phyloP scores from a whole-genome alignment of 2,797 vertebrate species.

The Anomalospiza imberbis region DNA sequence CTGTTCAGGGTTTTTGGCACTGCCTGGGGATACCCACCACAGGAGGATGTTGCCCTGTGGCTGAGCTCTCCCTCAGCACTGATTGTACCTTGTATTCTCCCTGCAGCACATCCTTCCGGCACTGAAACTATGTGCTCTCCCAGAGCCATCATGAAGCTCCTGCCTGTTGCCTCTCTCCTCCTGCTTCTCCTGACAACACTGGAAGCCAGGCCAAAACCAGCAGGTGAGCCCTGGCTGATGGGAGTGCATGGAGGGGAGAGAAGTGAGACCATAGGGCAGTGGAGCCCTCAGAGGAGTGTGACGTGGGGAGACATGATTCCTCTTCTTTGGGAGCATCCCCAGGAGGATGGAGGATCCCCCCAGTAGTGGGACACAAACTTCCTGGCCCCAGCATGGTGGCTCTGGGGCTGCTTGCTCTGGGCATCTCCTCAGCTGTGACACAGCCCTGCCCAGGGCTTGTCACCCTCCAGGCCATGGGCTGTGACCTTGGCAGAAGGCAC shows the following conservation, averaged over 20 bases:
- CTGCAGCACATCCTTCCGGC: not conserved
- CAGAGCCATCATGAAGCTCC: conserved; percentile 69
- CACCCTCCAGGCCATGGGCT: not conserved
- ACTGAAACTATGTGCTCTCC: not conserved
- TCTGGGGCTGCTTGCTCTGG: not conserved
- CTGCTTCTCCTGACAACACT: conserved; percentile 69
- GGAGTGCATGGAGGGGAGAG: not conserved
- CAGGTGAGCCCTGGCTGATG: conserved; percentile 63
- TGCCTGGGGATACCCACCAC: not conserved
- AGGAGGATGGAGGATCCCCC: not conserved
- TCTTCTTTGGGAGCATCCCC: not conserved
- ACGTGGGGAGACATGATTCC: not conserved
- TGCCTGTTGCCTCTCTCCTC: conserved; percentile 60
- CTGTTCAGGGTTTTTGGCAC: not conserved
- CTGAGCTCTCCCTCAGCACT: not conserved
- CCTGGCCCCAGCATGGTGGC: not conserved
- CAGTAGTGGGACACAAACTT: rapidly evolving
- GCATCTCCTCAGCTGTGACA: not conserved
- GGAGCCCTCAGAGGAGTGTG: not conserved
- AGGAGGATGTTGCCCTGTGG: not conserved
- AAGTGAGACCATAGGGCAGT: not conserved
- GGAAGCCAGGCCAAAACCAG: conserved; percentile 71
- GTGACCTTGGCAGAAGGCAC: rapidly evolving
- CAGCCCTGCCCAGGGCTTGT: not conserved
- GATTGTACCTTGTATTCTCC: not conserved